Percentiles rank a stretch among this genome's conserved stretches.
Evolutionary conservation across 1,140 invertebrate genomes (phyloP).

Genomic region (Temnothorax nylanderi): DNA sequence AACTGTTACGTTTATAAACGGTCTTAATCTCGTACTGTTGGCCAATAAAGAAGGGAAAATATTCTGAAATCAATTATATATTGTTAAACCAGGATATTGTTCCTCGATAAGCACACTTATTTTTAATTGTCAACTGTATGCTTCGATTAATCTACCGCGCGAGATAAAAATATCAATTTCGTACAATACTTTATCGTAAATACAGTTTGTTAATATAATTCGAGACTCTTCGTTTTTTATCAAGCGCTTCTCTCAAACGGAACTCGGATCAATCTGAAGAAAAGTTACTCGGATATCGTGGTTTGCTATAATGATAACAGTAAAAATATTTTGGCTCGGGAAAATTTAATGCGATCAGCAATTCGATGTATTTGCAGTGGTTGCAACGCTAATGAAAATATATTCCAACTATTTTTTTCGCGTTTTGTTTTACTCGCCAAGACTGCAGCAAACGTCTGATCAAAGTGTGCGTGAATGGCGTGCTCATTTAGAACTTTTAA

Average conservation of each 20-base stretch:
- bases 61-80: slow-evolving; percentile 15
- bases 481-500: neutral
- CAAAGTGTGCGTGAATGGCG: neutral
- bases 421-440: neutral
- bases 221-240: neutral
- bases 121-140: slow-evolving; percentile 7
- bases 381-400: slow-evolving; percentile 3
- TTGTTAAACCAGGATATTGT: slow-evolving; percentile 10
- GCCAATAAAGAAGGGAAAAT: neutral
- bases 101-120: slow-evolving; percentile 9
- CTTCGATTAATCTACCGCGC: slow-evolving; percentile 8
- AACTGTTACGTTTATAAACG: slow-evolving; percentile 5
- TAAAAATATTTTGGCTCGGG: neutral
- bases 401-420: slow-evolving; percentile 8
- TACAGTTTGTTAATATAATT: neutral
- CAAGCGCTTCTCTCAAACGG: neutral
- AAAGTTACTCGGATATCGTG: neutral
- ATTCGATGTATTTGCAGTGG: neutral
- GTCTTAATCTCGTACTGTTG: slow-evolving; percentile 2
- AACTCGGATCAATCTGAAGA: neutral
- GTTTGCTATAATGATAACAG: neutral
- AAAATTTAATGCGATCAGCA: slow-evolving; percentile 15
- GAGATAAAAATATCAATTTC: slow-evolving; percentile 36
- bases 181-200: neutral
- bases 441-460: neutral